phyloP scores from a whole-genome alignment of 2,888 invertebrate species.

The Cartodere bifasciata region DNA sequence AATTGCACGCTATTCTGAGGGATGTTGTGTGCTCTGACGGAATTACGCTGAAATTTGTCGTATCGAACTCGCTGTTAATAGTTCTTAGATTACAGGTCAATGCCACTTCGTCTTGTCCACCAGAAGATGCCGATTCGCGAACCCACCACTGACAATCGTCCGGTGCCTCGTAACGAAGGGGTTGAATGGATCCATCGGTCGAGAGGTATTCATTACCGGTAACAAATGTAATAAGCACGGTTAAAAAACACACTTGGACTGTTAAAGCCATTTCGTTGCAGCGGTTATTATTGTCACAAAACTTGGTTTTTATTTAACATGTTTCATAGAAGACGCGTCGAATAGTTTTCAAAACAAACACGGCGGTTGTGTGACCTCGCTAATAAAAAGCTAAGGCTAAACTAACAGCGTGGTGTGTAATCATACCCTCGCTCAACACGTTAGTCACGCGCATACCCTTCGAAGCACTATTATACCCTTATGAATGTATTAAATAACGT shows the following conservation, averaged over 20 bases:
- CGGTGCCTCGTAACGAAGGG: conserved; percentile 62
- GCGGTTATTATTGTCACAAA: not conserved
- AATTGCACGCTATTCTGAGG: conserved; percentile 65
- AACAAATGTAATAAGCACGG: too few relatives aligned
- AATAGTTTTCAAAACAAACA: conserved; percentile 4
- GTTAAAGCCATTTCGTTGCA: not conserved
- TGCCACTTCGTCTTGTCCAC: conserved; percentile 52
- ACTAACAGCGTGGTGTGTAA: too few relatives aligned
- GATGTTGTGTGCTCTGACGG: conserved; percentile 73
- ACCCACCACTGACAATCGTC: conserved; percentile 77
- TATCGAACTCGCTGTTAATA: conserved; percentile 78
- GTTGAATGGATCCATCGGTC: conserved; percentile 32
- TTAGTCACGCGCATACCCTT: conserved; percentile 6
- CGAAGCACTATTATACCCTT: not conserved
- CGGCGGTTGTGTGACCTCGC: too few relatives aligned
- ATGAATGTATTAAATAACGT: too few relatives aligned
- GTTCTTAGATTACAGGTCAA: conserved; percentile 69
- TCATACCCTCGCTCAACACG: conserved; percentile 6
- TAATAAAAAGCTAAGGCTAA: too few relatives aligned
- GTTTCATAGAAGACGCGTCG: not conserved
- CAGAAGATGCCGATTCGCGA: conserved; percentile 44
- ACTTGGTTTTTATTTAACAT: not conserved
- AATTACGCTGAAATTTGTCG: conserved; percentile 78
- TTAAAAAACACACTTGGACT: not conserved
- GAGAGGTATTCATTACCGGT: conserved; percentile 10